Base-by-base conservation (phyloP, 1,140 invertebrate species). In the Lanistes nyassanus region DNA sequence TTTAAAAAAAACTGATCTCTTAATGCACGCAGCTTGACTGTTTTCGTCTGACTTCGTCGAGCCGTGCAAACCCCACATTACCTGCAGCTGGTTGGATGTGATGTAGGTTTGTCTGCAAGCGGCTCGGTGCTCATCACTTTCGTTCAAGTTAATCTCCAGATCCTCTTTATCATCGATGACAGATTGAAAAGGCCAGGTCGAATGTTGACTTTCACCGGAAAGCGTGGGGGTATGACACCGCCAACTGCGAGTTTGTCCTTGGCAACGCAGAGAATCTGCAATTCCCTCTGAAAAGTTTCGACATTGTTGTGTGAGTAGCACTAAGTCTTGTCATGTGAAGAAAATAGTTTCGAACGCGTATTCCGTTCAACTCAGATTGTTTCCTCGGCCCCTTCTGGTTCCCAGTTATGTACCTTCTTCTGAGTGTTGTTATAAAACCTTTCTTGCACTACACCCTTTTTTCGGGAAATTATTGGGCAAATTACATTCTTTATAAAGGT, bases 221-320 rank as follows among this genome's bases (percentile, higher is more conserved):
- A 34, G 71, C 64, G 55, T 80, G 77, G 74, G 80, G 78, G 29
- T 84, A 76, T 64, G 60, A 34, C 29, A 79, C 81, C 36, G 64
- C 76, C 21, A 84, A 84, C 73, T 71, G 77, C 21, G 76, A 79
- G 29, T 84, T 84, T 64, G 51, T 70, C 64, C 53, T 68, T n/a
- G 81, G 79, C 31, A 79, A 81, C 60, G 80, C 79, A 19, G 82
- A 84, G 67, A 75, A 73, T 29, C 69, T 82, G 19, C 19, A n/a
- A 2, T n/a, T 26, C n/a, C 9, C 29, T 60, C 68, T 75, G 26
- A 77, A 80, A 36, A 64, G 55, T 31, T 76, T 81, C 68, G 79
- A 83, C 71, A 42, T 81, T 37, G 74, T 81, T 64, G 78, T 83
- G 77, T 82, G 72, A 75, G 76, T 80, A n/a, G 11, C n/a, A 23